Base-by-base conservation (phyloP, 2,797 vertebrate species). In the Pantherophis alleghaniensis region DNA sequence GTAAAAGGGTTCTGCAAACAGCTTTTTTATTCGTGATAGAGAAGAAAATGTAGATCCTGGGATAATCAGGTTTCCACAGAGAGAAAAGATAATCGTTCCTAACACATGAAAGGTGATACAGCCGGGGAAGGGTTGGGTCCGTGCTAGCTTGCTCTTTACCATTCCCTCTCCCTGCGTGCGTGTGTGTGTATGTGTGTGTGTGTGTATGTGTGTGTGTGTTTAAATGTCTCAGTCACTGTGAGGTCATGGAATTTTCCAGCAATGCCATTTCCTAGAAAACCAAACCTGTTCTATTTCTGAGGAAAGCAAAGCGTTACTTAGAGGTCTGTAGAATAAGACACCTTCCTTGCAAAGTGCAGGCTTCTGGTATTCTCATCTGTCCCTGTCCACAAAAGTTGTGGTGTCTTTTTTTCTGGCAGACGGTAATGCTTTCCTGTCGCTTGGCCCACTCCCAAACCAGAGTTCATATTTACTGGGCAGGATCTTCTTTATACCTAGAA, bases 261-360 rank as follows among this genome's bases (percentile, higher is more conserved):
- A 28, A 32, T 28, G 12, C 60, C 42, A 16, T 90, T 90, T 90
- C 89, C 89, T 90, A 90, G 89, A 90, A 90, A 90, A 61, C 60
- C 42, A n/a, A 53, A 28, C 42, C 4, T 90, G 47, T 90, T 90
- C 61, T 66, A 37, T 91, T 90, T 63, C 89, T 66, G 89, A 5
- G 42, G 60, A 90, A 63, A 90, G 16, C 42, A 66, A 51, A 90
- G 9, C 6, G 16, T 90, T n/a, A 90, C 59, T 63, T 66, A 63
- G 89, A 63, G 22, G 42, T 51, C 51, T 61, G 47, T 28, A 66
- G 42, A 66, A 66, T 18, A 90, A 90, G 47, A 47, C 61, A 66
- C 42, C 89, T 66, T 63, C 60, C 60, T 66, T 28, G 42, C 12
- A 53, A 90, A 87, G 28, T 32, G 42, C 59, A 89, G 59, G 28